Conservation (phyloP, 2,113 vertebrate species). For the Microcebus tavaratra region DNA sequence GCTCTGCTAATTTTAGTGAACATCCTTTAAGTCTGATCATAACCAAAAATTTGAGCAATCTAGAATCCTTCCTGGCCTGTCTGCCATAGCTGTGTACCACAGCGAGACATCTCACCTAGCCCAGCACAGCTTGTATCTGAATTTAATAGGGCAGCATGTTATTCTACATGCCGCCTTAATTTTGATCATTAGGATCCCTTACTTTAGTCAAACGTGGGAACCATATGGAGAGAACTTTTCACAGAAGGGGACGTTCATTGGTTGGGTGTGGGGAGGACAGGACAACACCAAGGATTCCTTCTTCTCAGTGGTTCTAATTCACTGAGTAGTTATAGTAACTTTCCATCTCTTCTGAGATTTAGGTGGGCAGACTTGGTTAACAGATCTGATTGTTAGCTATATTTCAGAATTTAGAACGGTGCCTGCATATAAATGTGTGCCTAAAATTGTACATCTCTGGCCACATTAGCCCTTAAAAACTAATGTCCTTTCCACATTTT, state of each 20-base stretch:
- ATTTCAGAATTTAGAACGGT: neutral
- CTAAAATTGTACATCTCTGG: neutral
- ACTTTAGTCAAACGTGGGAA: neutral
- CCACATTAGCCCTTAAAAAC: neutral
- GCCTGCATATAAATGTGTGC: fast-evolving
- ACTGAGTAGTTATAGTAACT: neutral
- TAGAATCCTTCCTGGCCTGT: neutral
- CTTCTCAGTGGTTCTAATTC: too few relatives aligned
- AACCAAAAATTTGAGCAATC: neutral
- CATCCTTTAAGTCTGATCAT: neutral
- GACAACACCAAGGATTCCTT: neutral
- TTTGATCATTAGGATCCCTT: neutral
- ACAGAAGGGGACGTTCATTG: fast-evolving
- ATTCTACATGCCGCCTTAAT: fast-evolving
- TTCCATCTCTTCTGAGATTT: neutral
- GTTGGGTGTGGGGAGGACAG: neutral
- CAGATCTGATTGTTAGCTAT: too few relatives aligned
- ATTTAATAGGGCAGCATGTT: fast-evolving
- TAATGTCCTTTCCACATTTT: neutral
- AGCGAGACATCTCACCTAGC: fast-evolving
- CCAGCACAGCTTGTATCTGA: neutral
- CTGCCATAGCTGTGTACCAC: fast-evolving
- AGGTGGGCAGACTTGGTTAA: neutral
- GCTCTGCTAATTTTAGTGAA: too few relatives aligned
- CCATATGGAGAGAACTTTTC: neutral